Percentiles rank a stretch among this genome's conserved stretches.
Evolutionary conservation across 2,797 vertebrate genomes (phyloP).

Genomic region (Notoglanidium macrostoma): DNA sequence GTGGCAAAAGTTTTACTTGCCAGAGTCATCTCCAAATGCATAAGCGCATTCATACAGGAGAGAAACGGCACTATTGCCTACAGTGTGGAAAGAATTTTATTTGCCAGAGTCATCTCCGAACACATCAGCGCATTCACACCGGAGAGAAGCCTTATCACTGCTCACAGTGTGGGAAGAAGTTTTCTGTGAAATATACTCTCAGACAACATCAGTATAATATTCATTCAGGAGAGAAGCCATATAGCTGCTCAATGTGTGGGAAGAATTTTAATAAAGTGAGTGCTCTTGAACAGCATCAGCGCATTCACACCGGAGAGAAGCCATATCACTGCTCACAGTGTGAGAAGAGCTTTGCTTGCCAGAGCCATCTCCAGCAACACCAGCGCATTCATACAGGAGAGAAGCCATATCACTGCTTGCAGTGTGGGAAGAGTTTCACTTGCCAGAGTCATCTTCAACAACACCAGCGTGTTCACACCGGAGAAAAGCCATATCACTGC

Average conservation of each 20-base stretch:
- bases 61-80: not conserved
- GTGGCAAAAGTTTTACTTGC: not conserved
- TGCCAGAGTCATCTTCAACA: not conserved
- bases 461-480: not conserved
- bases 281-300: not conserved
- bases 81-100: not conserved
- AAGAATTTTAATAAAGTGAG: not conserved
- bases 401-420: not conserved
- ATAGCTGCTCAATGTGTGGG: not conserved
- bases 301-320: not conserved
- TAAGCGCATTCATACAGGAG: not conserved
- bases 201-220: not conserved
- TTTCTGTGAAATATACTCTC: not conserved
- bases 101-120: not conserved
- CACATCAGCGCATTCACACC: not conserved
- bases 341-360: not conserved
- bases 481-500: not conserved
- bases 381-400: not conserved
- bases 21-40: not conserved
- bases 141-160: not conserved
- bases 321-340: not conserved
- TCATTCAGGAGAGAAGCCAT: not conserved
- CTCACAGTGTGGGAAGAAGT: not conserved
- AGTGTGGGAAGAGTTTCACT: not conserved
- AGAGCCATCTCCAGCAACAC: not conserved